Base-by-base conservation (phyloP, 2,888 invertebrate genomes). In the Cabera pusaria region DNA sequence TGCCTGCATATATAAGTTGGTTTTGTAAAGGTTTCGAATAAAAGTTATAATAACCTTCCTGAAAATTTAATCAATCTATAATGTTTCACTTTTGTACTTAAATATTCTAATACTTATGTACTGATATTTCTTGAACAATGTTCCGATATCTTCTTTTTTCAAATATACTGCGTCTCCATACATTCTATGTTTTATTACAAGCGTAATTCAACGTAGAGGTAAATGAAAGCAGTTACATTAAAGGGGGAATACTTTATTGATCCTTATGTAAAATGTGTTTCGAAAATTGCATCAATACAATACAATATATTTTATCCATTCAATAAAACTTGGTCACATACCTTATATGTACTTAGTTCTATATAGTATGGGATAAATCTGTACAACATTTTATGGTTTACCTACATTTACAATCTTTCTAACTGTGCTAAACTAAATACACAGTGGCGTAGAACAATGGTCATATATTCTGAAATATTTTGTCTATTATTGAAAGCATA, bases 211-310 rank as follows among this genome's bases (percentile, higher is more conserved):
- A 14, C 14, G 14, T 34, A 36, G 29, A 52, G 52, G 55, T 52
- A 49, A 72, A 77, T 70, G 60, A 70, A 73, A 79, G 73, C 64
- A 46, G 62, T 58, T 56, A 51, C 55, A 61, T 61, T 62, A 73
- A 63, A 73, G 71, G 75, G 72, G 79, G 81, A 85, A 84, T 86
- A 86, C 77, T 88, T 88, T 86, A 88, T 88, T 87, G 87, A 88
- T 86, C 78, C 77, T 84, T 82, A 80, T 84, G 85, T 87, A 87
- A 87, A 87, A 82, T 74, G 76, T 82, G 77, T 83, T 85, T 86
- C 82, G 79, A 88, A 88, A 88, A 87, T 83, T 82, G 79, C 81
- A 78, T 76, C 72, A 84, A 81, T 87, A 86, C 82, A 83, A 79
- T 82, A 81, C 73, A 85, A 79, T 87, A 85, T 80, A 82, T 78